phyloP scores from a whole-genome alignment of 2,113 vertebrate species.

The Bettongia penicillata region DNA sequence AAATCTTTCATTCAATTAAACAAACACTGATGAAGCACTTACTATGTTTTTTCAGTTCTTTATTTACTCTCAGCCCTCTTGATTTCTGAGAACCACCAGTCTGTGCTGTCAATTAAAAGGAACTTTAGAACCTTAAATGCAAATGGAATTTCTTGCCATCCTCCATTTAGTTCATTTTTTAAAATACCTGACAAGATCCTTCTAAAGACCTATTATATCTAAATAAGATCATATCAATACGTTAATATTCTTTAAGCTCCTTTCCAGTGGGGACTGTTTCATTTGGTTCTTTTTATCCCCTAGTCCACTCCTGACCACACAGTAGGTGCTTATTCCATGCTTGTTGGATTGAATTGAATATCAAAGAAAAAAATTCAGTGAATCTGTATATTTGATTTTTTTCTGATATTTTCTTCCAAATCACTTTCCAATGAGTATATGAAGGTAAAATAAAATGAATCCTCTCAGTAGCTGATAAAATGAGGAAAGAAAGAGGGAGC shows the following conservation, averaged over 20 bases:
- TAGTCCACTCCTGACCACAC: not conserved
- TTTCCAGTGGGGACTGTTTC: not conserved
- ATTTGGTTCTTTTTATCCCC: not conserved
- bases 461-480: not conserved
- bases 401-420: not conserved
- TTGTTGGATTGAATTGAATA: not conserved
- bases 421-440: not conserved
- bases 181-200: conserved; percentile 13
- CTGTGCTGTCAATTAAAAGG: not conserved
- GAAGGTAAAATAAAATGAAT: not conserved
- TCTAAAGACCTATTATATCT: not conserved
- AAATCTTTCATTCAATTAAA: not conserved
- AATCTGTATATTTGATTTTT: not conserved
- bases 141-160: conserved; percentile 29
- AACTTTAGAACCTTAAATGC: conserved; percentile 40
- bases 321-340: not conserved
- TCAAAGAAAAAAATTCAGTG: not conserved
- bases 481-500: not conserved
- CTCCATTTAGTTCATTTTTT: conserved; percentile 45
- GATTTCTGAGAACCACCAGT: not conserved
- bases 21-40: not conserved
- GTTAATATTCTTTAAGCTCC: not conserved
- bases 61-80: not conserved
- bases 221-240: conserved; percentile 34
- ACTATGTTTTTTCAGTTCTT: not conserved